Evolutionary conservation across 2,888 invertebrate genomes (phyloP).

Genomic region (Ommatoiulus sabulosus): DNA sequence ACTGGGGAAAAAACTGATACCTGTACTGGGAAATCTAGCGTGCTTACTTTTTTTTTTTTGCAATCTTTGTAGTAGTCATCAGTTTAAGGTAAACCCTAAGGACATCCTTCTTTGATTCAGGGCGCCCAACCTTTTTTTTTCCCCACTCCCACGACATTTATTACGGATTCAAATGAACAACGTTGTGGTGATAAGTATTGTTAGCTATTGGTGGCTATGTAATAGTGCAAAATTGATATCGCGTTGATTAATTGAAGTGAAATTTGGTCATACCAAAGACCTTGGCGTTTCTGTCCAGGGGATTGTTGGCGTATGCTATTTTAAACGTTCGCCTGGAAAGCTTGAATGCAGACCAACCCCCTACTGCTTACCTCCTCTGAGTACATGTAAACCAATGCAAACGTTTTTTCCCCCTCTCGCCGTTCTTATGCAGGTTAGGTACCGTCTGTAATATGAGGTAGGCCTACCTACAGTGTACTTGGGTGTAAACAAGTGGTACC

Average conservation of each 20-base stretch:
- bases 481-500: neutral
- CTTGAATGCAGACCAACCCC: neutral
- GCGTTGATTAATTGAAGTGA: neutral
- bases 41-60: neutral
- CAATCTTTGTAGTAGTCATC: neutral
- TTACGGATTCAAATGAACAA: neutral
- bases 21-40: neutral
- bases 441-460: neutral
- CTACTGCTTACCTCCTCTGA: constrained; percentile 35
- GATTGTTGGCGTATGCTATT: neutral
- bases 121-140: neutral
- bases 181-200: neutral
- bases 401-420: neutral
- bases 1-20: neutral
- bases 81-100: neutral
- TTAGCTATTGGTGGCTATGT: neutral
- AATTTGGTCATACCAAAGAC: neutral
- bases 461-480: neutral
- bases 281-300: neutral
- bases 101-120: constrained; percentile 9
- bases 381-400: neutral
- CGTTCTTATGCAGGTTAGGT: neutral
- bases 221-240: neutral
- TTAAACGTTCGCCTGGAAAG: neutral
- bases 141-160: neutral